phyloP scores from a whole-genome alignment of 2,888 invertebrate species.

The Hypercompe scribonia region DNA sequence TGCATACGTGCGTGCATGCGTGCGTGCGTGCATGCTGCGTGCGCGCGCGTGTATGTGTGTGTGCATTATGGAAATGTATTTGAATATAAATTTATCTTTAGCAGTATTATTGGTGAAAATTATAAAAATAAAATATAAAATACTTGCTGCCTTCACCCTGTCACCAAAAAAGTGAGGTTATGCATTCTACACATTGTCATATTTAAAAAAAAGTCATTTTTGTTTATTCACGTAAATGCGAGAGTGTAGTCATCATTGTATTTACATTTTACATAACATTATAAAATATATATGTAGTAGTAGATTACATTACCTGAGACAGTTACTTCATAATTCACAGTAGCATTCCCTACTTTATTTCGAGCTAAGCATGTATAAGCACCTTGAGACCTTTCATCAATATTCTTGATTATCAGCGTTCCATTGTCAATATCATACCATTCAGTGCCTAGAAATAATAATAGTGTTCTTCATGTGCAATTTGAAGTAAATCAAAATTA shows the following conservation, averaged over 20 bases:
- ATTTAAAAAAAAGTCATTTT: not conserved
- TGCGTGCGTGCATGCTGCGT: too few species aligned
- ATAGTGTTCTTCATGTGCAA: not conserved
- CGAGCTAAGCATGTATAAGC: constrained; percentile 61
- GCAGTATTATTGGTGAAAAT: not conserved
- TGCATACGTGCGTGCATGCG: too few species aligned
- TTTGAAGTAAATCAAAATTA: not conserved
- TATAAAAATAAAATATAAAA: too few species aligned
- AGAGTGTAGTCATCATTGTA: not conserved
- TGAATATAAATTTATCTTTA: not conserved
- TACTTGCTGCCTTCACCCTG: not conserved
- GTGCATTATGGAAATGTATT: not conserved
- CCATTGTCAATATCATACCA: constrained; percentile 63
- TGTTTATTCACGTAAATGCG: too few species aligned
- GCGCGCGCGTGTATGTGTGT: too few species aligned
- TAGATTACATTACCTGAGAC: constrained; percentile 54
- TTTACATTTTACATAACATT: not conserved
- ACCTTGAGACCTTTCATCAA: constrained; percentile 52
- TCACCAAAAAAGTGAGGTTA: not conserved
- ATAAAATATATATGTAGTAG: too few species aligned
- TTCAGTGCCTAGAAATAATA: constrained; percentile 54
- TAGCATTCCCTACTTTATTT: constrained; percentile 55
- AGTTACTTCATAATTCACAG: constrained; percentile 50
- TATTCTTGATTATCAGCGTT: constrained; percentile 60
- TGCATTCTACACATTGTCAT: not conserved